Base-by-base conservation (phyloP, 2,888 invertebrate genomes). In the Liodrosophila aerea region DNA sequence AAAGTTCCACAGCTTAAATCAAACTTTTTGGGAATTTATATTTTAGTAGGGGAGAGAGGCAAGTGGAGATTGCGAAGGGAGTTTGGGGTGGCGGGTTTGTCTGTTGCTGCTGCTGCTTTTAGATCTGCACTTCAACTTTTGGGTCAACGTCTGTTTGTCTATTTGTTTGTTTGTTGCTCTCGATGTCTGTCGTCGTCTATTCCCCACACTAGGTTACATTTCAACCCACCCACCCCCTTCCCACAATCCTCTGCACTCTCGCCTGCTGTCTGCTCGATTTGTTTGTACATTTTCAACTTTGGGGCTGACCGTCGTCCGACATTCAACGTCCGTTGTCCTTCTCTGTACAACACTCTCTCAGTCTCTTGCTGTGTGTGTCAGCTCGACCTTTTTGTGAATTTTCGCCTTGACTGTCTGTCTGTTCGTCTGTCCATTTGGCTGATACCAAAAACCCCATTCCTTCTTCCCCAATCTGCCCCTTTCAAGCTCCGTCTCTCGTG, bases 131-230 rank as follows among this genome's bases (percentile, higher is more conserved):
- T 85, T 85, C 84, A 80, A 80, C 84, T 80, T 80, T 80, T 80
- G 78, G 84, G 80, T 80, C 80, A 84, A 83, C 86, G 86, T 85
- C 86, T 80, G 86, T 80, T 84, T 76, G 84, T 80, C 74, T 76
- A 75, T 84, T 71, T 74, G 74, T 86, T 84, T 86, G 86, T 81
- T 82, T 76, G 86, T 81, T 83, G 85, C 83, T 85, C 69, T 73
- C 74, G 53, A 44, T 70, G 64, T 71, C 75, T 76, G 73, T 61
- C 64, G 72, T 71, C 66, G 56, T 64, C 58, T 47, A 47, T 40
- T 31, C 34, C 15, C 12, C 29, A 37, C 31, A 43, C 9, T 22
- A n/a, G n/a, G 41, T 22, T 4, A 22, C 22, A 22, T 22, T 22
- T 22, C 22, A 22, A 22, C 22, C 22, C 13, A 3, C 3, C 8